Base-by-base conservation (phyloP, 2,888 invertebrate genomes). In the Steinernema hermaphroditum region DNA sequence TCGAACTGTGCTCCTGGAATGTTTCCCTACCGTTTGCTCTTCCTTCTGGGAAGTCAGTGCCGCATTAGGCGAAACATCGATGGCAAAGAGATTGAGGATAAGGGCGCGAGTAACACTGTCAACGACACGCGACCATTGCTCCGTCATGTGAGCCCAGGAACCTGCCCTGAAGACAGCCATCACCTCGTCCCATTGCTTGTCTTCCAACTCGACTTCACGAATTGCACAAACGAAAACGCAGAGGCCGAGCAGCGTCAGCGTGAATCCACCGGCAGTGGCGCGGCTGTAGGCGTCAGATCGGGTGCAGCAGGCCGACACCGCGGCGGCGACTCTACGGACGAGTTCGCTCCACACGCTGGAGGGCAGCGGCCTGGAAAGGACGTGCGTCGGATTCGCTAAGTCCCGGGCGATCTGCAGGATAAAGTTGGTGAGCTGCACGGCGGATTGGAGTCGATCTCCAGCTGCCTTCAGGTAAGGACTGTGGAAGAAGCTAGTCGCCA, bases 71-170 rank as follows among this genome's bases (percentile, higher is more conserved):
- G 54, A 79, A 16, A 97, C 89, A 89, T 97, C 96, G 78, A 97
- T 90, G 80, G 93, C 92, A 87, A 96, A 97, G 27, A 97, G 94
- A 87, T 96, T 94, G 22, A 94, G 91, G 0, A 96, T 95, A 74
- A 98, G 89, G 44, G 97, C 96, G 76, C 96, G 90, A 0, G 96
- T 97, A 79, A 97, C 88, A 0, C 95, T 96, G 87, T 96, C 96
- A 91, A 97, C 92, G 8, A 88, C 87, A 34, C 87, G 87, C 14
- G 79, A 71, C 82, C 82, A 82, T 70, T 76, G 73, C 12, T 73
- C 69, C 29, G 49, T 50, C 73, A 73, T 73, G 43, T 70, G 73
- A 24, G 70, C 32, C 78, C 78, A 78, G 24, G 32, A 49, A n/a
- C 82, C 80, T 34, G 72, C 72, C 32, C 75, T 74, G 73, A 85